Percentiles rank a stretch among this genome's conserved stretches.
phyloP scores from a whole-genome alignment of 1,140 invertebrate genomes.

The Heliconius hewitsoni region DNA sequence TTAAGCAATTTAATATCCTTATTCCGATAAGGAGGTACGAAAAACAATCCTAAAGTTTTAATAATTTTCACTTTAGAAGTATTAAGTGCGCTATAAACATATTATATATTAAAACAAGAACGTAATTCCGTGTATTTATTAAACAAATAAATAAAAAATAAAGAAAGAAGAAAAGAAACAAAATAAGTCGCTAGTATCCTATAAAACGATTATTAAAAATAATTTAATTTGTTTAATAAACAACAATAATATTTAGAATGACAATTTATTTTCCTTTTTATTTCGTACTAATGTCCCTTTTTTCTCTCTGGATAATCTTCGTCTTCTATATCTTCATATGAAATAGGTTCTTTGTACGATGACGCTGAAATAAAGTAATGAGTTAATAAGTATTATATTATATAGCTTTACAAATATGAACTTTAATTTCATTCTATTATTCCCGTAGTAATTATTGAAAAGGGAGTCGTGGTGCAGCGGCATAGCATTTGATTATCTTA shows the following conservation, averaged over 20 bases:
- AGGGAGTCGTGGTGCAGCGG: not conserved
- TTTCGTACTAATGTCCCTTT: not conserved
- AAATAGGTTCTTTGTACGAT: conserved; percentile 37
- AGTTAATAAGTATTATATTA: not conserved
- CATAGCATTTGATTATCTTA: not conserved
- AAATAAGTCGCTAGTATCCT: too few species aligned
- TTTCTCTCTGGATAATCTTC: conserved; percentile 48
- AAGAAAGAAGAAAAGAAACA: too few species aligned
- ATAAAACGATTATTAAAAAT: not conserved
- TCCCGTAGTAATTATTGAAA: not conserved
- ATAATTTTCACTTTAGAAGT: too few species aligned
- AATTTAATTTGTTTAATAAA: not conserved
- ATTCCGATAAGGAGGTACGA: too few species aligned
- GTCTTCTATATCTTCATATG: conserved; percentile 39
- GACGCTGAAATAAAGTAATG: conserved; percentile 47
- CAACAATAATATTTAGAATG: not conserved
- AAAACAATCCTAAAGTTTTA: too few species aligned
- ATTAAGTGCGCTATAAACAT: too few species aligned
- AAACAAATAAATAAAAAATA: too few species aligned
- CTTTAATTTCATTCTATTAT: too few species aligned
- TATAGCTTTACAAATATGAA: too few species aligned
- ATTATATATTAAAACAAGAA: too few species aligned
- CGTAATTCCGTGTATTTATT: too few species aligned
- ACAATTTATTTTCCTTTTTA: not conserved
- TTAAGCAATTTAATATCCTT: too few species aligned